These are phyloP conservation scores for Spermophilus dauricus DNA, from an alignment of 2,113 vertebrate species.

Conservation along the genomic window DNA sequence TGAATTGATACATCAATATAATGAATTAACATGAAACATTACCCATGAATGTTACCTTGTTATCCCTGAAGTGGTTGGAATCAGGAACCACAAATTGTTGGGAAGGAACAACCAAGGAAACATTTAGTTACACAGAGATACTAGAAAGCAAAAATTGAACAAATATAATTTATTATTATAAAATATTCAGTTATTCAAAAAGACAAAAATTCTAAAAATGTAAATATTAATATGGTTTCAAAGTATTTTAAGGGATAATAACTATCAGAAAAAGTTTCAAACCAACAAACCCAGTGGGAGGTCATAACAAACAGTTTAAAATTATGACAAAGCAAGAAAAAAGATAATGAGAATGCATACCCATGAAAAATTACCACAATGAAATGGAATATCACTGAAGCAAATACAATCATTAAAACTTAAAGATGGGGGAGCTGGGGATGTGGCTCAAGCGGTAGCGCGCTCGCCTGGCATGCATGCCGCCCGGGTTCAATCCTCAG, in stretches of 20 bases:
- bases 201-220: not conserved
- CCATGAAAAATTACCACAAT: not conserved
- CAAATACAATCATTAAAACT: not conserved
- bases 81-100: not conserved
- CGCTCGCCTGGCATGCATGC: too few species aligned
- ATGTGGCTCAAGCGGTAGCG: too few species aligned
- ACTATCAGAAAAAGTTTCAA: not conserved
- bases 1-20: not conserved
- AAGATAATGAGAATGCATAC: not conserved
- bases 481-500: too few species aligned
- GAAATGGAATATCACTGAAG: not conserved
- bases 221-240: not conserved
- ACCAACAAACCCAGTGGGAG: not conserved
- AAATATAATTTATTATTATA: not conserved
- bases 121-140: not conserved
- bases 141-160: not conserved
- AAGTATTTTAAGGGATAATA: not conserved
- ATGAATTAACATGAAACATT: slow-evolving; percentile 32
- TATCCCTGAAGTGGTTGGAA: not conserved
- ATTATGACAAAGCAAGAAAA: not conserved
- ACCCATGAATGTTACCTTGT: not conserved
- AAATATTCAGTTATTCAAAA: not conserved
- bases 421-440: not conserved
- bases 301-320: not conserved
- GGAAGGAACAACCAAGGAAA: not conserved